These are phyloP conservation scores for Corythornis vintsioides DNA, from an alignment of 2,113 vertebrate genomes.

Conservation along the genomic window DNA sequence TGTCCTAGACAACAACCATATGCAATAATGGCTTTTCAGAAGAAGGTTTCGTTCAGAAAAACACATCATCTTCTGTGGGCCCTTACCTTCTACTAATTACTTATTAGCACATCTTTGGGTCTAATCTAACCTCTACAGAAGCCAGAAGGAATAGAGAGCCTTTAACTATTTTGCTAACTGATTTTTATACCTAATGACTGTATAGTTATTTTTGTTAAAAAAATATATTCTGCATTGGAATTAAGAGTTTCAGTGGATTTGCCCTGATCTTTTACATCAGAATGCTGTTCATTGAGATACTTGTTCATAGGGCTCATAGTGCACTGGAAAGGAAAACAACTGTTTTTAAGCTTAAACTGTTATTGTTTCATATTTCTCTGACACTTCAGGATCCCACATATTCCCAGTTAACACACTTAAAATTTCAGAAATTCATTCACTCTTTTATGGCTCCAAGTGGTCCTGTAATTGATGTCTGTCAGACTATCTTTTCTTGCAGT, in stretches of 20 bases:
- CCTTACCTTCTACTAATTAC: neutral
- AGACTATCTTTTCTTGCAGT: neutral
- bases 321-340: neutral
- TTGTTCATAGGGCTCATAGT: neutral
- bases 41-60: neutral
- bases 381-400: neutral
- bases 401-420: neutral
- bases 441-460: neutral
- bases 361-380: neutral
- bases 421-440: neutral
- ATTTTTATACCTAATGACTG: neutral
- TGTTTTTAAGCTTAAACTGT: neutral
- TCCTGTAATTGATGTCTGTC: neutral
- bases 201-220: neutral
- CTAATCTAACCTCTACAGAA: neutral
- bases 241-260: neutral
- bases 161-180: neutral
- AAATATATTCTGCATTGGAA: neutral
- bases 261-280: neutral
- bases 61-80: neutral
- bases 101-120: neutral
- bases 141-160: neutral
- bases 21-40: neutral
- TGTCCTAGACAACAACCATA: neutral
- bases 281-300: neutral